Evolutionary conservation across 2,888 invertebrate genomes (phyloP), one percentile per base, ranked within the genome.

Genomic region (Poecilus cupreus): DNA sequence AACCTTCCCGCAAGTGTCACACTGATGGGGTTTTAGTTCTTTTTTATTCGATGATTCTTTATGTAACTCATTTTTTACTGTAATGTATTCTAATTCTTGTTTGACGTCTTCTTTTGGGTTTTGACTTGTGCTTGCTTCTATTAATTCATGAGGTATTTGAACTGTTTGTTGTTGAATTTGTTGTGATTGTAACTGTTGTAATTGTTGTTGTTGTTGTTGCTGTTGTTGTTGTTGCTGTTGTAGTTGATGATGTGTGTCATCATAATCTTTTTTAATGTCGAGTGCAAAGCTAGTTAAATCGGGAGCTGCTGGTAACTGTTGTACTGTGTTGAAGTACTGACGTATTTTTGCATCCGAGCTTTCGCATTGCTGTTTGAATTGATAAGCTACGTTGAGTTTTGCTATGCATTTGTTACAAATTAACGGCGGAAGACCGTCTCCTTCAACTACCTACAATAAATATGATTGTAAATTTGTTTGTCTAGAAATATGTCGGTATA

Each of bases 331-430:
- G 70, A 88, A 88, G 83, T 88, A 89, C 76, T 88, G 87, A 51
- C 88, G 84, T 64, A 89, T 84, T 82, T 88, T 88, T n/a, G 87
- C 85, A 84, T 89, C 89, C 2, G 89, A 88, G 2, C 84, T 86
- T 84, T 89, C 89, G 82, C 89, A 89, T 68, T 88, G 88, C n/a
- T 87, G 86, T 85, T 89, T 89, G 83, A 89, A 89, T 82, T 89
- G 89, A 83, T 87, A 89, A 46, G 89, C 89, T 54, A 88, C 86
- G 82, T 89, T 89, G 77, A 89, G 83, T 82, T 88, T 88, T 3
- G 88, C 86, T 49, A 89, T 87, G 83, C 89, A 89, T 84, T 87
- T 88, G 77, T 88, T 88, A 83, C 89, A 89, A 79, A 89, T 89
- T 81, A 87, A 88, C 4, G 87, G 86, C 11, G 89, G 89, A 64